Base-by-base conservation (phyloP, 2,797 vertebrate species). In the Netta rufina region DNA sequence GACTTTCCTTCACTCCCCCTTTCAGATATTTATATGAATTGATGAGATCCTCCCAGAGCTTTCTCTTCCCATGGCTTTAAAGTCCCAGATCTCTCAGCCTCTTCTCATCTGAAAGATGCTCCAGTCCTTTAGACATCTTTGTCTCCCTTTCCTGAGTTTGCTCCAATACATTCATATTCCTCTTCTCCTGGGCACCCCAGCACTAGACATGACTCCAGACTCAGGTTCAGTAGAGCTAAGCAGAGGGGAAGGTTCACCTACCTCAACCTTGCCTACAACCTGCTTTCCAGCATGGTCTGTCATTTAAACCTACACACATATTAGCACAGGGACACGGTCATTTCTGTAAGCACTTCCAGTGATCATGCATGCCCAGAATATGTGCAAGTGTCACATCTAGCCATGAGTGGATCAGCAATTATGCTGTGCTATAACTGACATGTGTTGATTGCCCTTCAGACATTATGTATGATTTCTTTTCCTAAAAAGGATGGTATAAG, bases 311-410 rank as follows among this genome's bases (percentile, higher is more conserved):
- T 39, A 41, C 12, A 5, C 16, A 53, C 4, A 8, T 32, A 41
- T 6, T 17, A 69, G 45, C 6, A 4, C 25, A 57, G 61, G 22
- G 73, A 51, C 70, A 22, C 24, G 11, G 41, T 72, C 1, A 0
- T 64, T 77, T 43, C 65, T 66, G 21, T 36, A 27, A 49, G 24
- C n/a, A 9, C 16, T 24, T 60, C 19, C 33, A 30, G 22, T 9
- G 39, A 81, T 16, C 80, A 51, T 13, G 33, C 32, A 2, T 10
- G 5, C 14, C 58, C 49, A 75, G 13, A 67, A 62, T 43, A 49
- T 32, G 15, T 19, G 17, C 14, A 66, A 71, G 4, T 30, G 39
- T 43, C 45, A 33, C 28, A 4, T 1, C 0, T 1, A 62, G 49
- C 25, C 56, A 43, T 8, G 41, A 10, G 11, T 65, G 33, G 36